phyloP scores from a whole-genome alignment of 2,113 vertebrate genomes.

The Alexandromys fortis region DNA sequence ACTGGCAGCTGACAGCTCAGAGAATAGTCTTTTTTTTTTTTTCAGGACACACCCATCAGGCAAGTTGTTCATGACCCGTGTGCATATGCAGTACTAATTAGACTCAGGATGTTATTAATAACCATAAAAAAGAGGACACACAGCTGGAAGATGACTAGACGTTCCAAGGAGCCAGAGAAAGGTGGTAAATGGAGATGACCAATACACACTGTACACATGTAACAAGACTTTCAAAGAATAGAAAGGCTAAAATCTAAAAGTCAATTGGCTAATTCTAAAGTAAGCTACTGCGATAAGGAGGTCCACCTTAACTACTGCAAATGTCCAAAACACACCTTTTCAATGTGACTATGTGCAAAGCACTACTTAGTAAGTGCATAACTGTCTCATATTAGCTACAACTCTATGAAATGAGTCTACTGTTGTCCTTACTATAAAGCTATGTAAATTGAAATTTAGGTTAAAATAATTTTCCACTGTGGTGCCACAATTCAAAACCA shows the following conservation, averaged over 20 bases:
- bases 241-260: not conserved
- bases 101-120: not conserved
- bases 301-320: not conserved
- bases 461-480: constrained; percentile 21
- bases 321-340: not conserved
- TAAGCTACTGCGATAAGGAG: not conserved
- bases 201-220: not conserved
- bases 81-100: not conserved
- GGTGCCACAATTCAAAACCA: constrained; percentile 34
- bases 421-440: not conserved
- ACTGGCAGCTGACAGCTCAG: not conserved
- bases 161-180: not conserved
- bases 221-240: not conserved
- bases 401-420: not conserved
- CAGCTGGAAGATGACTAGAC: not conserved
- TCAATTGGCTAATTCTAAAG: not conserved
- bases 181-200: not conserved
- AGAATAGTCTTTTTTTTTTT: not conserved
- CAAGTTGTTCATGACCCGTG: not conserved
- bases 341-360: not conserved
- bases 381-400: not conserved
- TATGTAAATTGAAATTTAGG: not conserved
- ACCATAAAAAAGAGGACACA: not conserved
- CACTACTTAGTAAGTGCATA: not conserved
- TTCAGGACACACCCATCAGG: not conserved